Evolutionary conservation across 2,888 invertebrate genomes (phyloP).

Genomic region (Zootermopsis nevadensis): DNA sequence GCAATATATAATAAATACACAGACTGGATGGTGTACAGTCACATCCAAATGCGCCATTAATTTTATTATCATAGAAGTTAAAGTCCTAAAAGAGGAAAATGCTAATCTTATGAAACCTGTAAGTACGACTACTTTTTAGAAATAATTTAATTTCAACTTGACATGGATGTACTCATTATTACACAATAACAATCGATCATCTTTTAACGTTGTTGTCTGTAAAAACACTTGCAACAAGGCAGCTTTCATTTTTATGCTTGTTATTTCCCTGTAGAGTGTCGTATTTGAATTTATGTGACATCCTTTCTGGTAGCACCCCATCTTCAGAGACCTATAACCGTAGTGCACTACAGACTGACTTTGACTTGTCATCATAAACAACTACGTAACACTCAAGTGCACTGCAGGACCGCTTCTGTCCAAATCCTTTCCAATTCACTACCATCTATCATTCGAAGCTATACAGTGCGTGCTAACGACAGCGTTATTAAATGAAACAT

Average conservation of each 20-base stretch:
- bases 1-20: background rate
- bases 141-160: background rate
- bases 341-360: constrained; percentile 16
- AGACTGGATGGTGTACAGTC: background rate
- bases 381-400: background rate
- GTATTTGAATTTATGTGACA: constrained; percentile 6
- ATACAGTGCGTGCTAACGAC: too few species aligned
- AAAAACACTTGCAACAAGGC: background rate
- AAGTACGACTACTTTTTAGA: too few species aligned
- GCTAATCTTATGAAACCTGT: too few species aligned
- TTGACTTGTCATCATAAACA: constrained; percentile 6
- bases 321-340: background rate
- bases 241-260: constrained; percentile 10
- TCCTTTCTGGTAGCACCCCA: background rate
- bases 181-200: background rate
- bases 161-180: background rate
- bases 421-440: too few species aligned
- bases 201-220: background rate
- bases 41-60: background rate
- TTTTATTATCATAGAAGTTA: too few species aligned
- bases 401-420: too few species aligned
- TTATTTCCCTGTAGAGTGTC: constrained; percentile 12
- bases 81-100: too few species aligned
- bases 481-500: too few species aligned
- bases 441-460: too few species aligned